Evolutionary conservation across 2,888 invertebrate species (phyloP), one percentile per base, ranked within the genome.

Genomic region (Stramonita haemastoma): DNA sequence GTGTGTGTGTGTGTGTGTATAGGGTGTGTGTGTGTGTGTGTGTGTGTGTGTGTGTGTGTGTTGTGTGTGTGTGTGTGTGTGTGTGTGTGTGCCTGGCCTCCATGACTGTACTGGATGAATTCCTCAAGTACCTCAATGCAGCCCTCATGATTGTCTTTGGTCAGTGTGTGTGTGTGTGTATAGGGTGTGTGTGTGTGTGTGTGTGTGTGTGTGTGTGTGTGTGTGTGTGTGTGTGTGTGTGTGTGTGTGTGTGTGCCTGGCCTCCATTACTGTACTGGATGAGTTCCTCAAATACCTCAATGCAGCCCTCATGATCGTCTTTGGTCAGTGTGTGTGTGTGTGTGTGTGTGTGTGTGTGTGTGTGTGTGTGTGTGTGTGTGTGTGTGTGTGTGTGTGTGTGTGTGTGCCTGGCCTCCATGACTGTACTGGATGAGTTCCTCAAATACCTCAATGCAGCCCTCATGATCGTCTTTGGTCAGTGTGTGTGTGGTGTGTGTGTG

Each of bases 381-480:
- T 36, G 36, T 22, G 36, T 36, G 36, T 19, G 36, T 22, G 36
- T 19, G 36, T 36, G 36, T 19, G 19, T 22, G 77, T 70, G 70
- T 70, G 66, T 70, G 70, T 70, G n/a, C 0, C 79, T 95, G 1
- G 89, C 92, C 32, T 91, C 90, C 22, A 91, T 89, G 56, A 90
- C 93, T 0, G 60, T 93, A 0, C 83, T 93, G 46, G 94, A 95
- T 88, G 94, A 94, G 79, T 83, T 94, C 6, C 91, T 94, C 87
- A 95, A 95, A 89, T 91, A 93, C 1, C 88, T 92, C 46, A 93
- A 93, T 81, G 93, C 93, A 1, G 93, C 94, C 1, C 89, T 93
- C 46, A 95, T 95, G 95, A 94, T 95, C 86, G 93, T 93, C 6
- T 86, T 93, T 86, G 95, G 95, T 94, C n/a, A n/a, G 32, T 32